phyloP scores from a whole-genome alignment of 2,113 vertebrate species.

The Pseudopipra pipra region DNA sequence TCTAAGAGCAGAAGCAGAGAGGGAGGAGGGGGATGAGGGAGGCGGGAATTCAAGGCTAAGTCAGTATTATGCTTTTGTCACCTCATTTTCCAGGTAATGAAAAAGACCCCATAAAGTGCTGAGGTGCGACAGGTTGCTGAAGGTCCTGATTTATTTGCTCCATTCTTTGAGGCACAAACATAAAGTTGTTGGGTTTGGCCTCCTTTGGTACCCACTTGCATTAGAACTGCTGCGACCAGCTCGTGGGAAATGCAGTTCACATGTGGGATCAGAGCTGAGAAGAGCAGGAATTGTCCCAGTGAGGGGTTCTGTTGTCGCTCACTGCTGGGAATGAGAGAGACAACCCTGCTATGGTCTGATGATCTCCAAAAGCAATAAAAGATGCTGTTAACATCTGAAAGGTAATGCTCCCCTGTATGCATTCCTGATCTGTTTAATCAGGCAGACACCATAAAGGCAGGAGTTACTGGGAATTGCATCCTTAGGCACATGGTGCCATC shows the following conservation, averaged over 20 bases:
- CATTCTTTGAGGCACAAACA: fast-evolving
- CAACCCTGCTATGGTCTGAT: not conserved
- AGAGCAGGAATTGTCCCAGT: not conserved
- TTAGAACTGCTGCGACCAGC: not conserved
- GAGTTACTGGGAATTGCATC: fast-evolving
- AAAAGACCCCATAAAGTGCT: fast-evolving
- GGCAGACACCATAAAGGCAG: not conserved
- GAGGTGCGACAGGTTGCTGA: fast-evolving
- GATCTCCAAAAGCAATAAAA: not conserved
- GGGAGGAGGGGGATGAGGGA: not conserved
- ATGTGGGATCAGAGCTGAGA: not conserved
- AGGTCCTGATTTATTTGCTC: not conserved
- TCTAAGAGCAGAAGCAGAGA: not conserved
- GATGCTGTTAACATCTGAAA: fast-evolving
- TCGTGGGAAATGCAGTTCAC: not conserved
- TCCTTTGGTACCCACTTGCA: not conserved
- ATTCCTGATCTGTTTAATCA: not conserved
- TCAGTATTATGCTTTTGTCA: not conserved
- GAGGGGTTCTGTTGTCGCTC: not conserved
- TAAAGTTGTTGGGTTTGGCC: fast-evolving
- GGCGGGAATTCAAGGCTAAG: fast-evolving
- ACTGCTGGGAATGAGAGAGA: not conserved
- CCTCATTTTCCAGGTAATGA: not conserved
- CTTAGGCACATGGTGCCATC: fast-evolving
- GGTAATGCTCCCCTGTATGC: fast-evolving